Evolutionary conservation across 2,797 vertebrate species (phyloP), one percentile per base, ranked within the genome.

Genomic region (Bradypus variegatus): DNA sequence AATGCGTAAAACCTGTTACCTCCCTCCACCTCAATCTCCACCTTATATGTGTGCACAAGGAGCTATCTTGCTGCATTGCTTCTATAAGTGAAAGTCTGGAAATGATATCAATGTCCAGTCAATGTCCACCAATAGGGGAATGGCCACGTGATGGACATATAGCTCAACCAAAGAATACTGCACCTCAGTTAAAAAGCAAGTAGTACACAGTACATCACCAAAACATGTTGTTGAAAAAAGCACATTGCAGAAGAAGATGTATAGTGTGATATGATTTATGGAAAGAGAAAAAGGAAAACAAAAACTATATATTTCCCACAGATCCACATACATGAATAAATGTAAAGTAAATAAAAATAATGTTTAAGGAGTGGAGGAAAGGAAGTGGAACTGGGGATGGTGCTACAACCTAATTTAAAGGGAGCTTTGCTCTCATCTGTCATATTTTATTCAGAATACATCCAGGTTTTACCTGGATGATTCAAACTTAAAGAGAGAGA

Each of bases 401-500:
- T 23, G 12, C 9, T 2, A 2, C 29, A 64, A 45, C n/a, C 50
- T 60, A 41, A 60, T 72, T 45, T 48, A 78, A 64, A 78, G n/a
- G 19, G 75, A 89, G 48, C 48, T 75, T 70, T 38, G 33, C 50
- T 15, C 10, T 77, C 21, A 80, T 76, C 67, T 53, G 48, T 55
- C 33, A 41, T n/a, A 50, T 73, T 85, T 78, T 62, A 64, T 45
- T 93, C 53, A 55, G 60, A 67, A 27, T 19, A 77, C n/a, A 79
- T 78, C 38, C 36, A 80, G 21, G 19, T 67, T 73, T 86, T 13
- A 76, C 27, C 45, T 62, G 11, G 53, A n/a, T 48, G 89, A 81
- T 64, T 89, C 69, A 70, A 87, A 92, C 78, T 62, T 60, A 78
- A 92, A 79, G 85, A 78, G 65, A 86, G 4, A 69, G 53, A 67